Base-by-base conservation (phyloP, 2,888 invertebrate genomes). In the Campopleginae sp. region DNA sequence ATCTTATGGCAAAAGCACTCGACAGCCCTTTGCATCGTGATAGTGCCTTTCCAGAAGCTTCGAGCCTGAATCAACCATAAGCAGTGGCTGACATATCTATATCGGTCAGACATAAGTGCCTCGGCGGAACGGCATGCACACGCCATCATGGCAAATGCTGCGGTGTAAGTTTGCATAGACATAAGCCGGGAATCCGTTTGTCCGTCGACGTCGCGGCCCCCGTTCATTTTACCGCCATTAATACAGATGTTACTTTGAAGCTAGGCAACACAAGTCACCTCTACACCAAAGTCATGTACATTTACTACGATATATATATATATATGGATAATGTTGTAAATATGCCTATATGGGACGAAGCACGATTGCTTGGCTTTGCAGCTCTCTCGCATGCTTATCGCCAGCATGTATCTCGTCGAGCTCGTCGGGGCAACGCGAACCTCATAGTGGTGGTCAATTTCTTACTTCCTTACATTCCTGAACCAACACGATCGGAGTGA, bases 241-340 rank as follows among this genome's bases (percentile, higher is more conserved):
- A 86, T 86, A 85, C 85, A 86, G 86, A 85, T 83, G 86, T 86
- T 86, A 85, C 85, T 80, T 86, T 65, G 84, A 81, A 70, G 81
- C 81, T 81, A 81, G 61, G 75, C 70, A 70, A 76, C 70, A 72
- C 72, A 65, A 80, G 72, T 54, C 75, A 31, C 19, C 63, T 54
- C 38, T 65, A 71, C 42, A 68, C 46, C 54, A 54, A 42, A 78
- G 54, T 27, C 68, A 27, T 44, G 19, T 23, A 54, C 19, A 58
- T 76, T 23, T 61, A 48, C 44, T 76, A 70, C 44, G 8, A 42
- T 38, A 63, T 48, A 44, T 58, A 54, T 31, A 48, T 46, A 61
- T 31, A 23, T 17, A 33, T 23, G 44, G 10, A 51, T 51, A 51
- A 51, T 48, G 23, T 44, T n/a, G 14, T 19, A 4, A 23, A 42